A percentile compares a stretch with the other conserved stretches of the same genome.
Conservation (phyloP, 2,113 vertebrate species). For the Chloroceryle aenea region DNA sequence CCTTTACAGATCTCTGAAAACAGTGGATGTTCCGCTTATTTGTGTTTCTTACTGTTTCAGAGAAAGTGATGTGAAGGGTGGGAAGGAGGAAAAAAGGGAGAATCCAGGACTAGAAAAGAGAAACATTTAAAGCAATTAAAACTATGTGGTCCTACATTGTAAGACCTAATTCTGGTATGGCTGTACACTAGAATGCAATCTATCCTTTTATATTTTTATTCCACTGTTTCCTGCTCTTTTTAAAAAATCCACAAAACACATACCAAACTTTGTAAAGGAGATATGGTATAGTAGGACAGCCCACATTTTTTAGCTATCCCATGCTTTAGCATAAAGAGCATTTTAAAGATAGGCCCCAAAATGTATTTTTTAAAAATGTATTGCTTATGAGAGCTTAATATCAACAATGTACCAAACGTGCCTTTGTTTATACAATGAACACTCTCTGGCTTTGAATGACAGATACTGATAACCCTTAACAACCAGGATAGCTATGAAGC, state of each 20-base stretch:
- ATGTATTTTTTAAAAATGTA: not conserved
- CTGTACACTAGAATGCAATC: not conserved
- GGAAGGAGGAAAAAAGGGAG: not conserved
- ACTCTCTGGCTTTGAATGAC: not conserved
- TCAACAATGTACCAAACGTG: not conserved
- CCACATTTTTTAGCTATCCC: not conserved
- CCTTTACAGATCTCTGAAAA: not conserved
- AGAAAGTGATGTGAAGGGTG: rapidly evolving
- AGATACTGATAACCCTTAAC: not conserved
- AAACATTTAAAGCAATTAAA: not conserved
- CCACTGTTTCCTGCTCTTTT: not conserved
- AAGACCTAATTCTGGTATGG: not conserved
- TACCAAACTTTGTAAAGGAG: not conserved
- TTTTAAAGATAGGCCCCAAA: not conserved
- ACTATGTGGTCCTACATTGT: not conserved
- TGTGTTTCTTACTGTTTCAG: not conserved
- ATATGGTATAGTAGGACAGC: not conserved
- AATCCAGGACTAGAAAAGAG: not conserved
- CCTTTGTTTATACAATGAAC: not conserved
- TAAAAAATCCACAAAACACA: not conserved
- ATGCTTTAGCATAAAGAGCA: not conserved
- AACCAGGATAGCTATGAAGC: not conserved
- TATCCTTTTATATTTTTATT: not conserved
- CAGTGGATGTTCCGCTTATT: not conserved
- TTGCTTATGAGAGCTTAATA: not conserved